Base-by-base conservation (phyloP, 2,113 vertebrate genomes). In the Sinocyclocheilus grahami region DNA sequence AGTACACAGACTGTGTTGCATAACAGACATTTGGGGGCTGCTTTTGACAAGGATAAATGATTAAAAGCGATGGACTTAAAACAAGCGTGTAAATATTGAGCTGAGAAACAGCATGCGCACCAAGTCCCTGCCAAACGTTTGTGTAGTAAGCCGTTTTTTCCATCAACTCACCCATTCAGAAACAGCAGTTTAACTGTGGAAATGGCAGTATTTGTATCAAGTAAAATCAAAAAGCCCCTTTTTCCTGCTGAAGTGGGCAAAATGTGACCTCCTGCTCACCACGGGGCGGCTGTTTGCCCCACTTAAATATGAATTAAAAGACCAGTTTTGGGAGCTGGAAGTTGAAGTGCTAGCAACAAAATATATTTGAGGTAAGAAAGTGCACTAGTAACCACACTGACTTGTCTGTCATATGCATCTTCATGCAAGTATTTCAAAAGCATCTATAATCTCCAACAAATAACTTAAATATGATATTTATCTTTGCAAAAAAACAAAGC, bases 1-100 rank as follows among this genome's bases (percentile, higher is more conserved):
- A 74, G 39, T 75, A 39, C 39, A 48, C 18, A 55, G 33, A 58
- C 51, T 37, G 27, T 60, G 77, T 78, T 78, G 53, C 30, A 60
- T 78, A 60, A 55, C 48, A 53, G 75, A 77, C 18, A 22, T 60
- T 60, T 22, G 37, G 42, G 72, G 11, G n/a, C 30, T 62, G 78
- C 55, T 62, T n/a, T 39, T 79, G 78, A 79, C 55, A 79, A 79
- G 55, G 20, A 62, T 79, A 62, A 60, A 79, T 79, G 55, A 79
- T 62, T 58, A 60, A 58, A 79, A 33, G 24, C 37, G 12, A 62
- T 62, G 30, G 72, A 75, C 72, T 46, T 48, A 75, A 79, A 78
- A 79, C 53, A 60, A 79, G 30, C 30, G 20, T 79, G 22, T 39
- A 62, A 37, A 79, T 79, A 39, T 14, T n/a, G 55, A 79, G 55